These are phyloP conservation scores for Abrostola tripartita DNA, from an alignment of 2,888 invertebrate genomes.

Conservation along the genomic window DNA sequence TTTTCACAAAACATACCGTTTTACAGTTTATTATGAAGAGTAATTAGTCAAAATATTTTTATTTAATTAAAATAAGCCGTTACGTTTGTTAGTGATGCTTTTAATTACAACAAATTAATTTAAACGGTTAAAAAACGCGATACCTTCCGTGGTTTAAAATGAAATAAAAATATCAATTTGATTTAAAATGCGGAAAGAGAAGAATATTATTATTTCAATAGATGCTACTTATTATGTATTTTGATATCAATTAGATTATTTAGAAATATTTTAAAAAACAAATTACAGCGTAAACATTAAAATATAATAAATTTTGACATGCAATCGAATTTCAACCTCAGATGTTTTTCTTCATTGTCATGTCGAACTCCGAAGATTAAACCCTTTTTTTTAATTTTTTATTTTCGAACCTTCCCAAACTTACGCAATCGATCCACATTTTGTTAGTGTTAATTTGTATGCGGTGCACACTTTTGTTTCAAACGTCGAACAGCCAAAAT, in stretches of 20 bases:
- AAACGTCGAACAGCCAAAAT: slow-evolving; percentile 35
- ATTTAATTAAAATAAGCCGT: not conserved
- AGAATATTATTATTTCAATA: too few relatives aligned
- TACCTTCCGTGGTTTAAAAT: not conserved
- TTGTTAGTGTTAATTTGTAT: slow-evolving; percentile 40
- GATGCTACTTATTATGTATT: too few relatives aligned
- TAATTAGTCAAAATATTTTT: not conserved
- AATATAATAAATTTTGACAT: too few relatives aligned
- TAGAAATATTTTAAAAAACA: too few relatives aligned
- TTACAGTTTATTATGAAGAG: not conserved
- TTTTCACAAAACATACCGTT: not conserved
- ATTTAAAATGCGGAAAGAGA: not conserved
- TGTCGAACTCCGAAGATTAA: not conserved
- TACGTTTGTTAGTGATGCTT: not conserved
- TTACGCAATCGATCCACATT: slow-evolving; percentile 39
- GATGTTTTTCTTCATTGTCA: not conserved
- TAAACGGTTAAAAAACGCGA: not conserved
- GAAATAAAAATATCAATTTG: not conserved
- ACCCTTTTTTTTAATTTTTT: not conserved
- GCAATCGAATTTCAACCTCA: too few relatives aligned
- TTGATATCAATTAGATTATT: too few relatives aligned
- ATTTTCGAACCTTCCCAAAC: not conserved
- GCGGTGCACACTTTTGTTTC: slow-evolving; percentile 40
- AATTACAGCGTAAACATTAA: too few relatives aligned
- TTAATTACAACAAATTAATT: not conserved